Conservation (phyloP, 2,797 vertebrate species). For the Halcyon smyrnensis region DNA sequence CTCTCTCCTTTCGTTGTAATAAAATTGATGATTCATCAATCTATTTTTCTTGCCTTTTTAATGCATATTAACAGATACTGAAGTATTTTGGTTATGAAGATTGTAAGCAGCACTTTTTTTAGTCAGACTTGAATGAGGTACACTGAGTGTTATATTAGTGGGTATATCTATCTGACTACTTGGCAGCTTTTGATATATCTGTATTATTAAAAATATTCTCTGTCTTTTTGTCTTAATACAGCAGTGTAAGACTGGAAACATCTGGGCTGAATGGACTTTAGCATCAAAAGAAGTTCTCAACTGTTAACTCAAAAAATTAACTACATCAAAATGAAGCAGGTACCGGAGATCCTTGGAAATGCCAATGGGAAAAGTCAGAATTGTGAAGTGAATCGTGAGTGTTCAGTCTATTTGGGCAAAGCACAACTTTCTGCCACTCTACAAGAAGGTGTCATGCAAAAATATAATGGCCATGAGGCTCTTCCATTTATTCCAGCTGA, state of each 20-base stretch:
- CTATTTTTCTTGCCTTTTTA: neutral
- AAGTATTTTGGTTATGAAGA: neutral
- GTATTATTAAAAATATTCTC: neutral
- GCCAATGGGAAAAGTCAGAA: conserved; percentile 81
- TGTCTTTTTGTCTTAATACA: conserved; percentile 65
- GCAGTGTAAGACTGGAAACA: conserved; percentile 79
- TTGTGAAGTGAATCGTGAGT: conserved; percentile 87
- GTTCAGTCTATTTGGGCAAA: conserved; percentile 90
- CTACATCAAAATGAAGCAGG: conserved; percentile 93
- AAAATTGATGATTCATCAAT: neutral
- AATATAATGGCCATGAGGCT: conserved; percentile 87
- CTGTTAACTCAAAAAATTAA: conserved; percentile 87
- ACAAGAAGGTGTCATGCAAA: conserved; percentile 90
- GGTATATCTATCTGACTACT: neutral
- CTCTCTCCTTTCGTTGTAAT: neutral
- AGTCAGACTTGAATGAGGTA: neutral
- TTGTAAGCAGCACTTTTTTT: neutral
- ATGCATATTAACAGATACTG: neutral
- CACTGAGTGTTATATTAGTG: neutral
- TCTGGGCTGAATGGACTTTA: conserved; percentile 85
- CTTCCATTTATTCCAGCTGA: conserved; percentile 84
- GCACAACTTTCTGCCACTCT: conserved; percentile 88
- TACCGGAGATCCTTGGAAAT: conserved; percentile 86
- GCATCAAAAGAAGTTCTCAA: conserved; percentile 87
- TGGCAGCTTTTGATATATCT: neutral